phyloP scores from a whole-genome alignment of 2,888 invertebrate species.

The Mesorhabditis belari region DNA sequence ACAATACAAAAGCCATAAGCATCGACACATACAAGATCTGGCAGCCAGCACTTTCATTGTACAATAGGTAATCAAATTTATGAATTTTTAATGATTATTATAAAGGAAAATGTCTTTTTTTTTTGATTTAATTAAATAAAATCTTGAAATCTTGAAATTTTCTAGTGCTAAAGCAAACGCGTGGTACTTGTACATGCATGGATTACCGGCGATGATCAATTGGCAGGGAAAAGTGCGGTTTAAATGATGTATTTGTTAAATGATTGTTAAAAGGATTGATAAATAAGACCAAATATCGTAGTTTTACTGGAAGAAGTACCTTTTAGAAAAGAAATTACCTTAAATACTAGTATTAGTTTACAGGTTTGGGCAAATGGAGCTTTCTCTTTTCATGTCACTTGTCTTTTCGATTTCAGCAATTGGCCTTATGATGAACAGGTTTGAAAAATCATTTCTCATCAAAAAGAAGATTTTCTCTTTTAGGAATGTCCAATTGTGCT shows the following conservation, averaged over 20 bases:
- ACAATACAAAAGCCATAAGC: conserved; percentile 25
- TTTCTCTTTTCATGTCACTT: conserved; percentile 50
- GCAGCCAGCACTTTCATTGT: conserved; percentile 50
- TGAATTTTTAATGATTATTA: neutral
- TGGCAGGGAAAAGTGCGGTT: conserved; percentile 32
- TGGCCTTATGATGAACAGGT: conserved; percentile 49
- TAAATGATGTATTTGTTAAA: too few species aligned
- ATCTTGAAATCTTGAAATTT: neutral
- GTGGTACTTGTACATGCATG: conserved; percentile 49
- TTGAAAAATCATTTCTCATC: too few species aligned
- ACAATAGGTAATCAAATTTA: conserved; percentile 31
- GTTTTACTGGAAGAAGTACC: neutral
- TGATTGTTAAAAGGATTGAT: too few species aligned
- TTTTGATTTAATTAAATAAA: neutral
- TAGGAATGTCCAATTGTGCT: conserved; percentile 49
- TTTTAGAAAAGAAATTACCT: neutral
- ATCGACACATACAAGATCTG: conserved; percentile 43
- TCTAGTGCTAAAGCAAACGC: conserved; percentile 42
- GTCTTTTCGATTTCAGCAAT: conserved; percentile 45
- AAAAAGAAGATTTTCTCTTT: conserved; percentile 1
- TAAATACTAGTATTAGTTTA: neutral
- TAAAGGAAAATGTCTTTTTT: neutral
- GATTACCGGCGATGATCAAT: conserved; percentile 39
- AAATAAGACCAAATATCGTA: too few species aligned
- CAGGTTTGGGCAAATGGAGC: conserved; percentile 35